phyloP scores from a whole-genome alignment of 2,113 vertebrate genomes.

The Cathartes aura region DNA sequence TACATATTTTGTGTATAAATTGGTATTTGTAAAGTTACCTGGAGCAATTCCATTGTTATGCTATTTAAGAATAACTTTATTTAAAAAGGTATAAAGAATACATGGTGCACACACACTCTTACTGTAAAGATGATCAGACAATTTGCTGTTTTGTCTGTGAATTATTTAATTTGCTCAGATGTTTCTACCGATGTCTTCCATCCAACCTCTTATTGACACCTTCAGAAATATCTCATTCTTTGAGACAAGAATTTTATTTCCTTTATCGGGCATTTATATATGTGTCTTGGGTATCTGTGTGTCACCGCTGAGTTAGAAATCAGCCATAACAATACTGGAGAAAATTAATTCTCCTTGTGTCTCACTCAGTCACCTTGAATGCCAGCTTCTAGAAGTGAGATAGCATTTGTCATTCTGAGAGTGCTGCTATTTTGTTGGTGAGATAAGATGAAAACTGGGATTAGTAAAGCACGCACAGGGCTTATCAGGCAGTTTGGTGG shows the following conservation, averaged over 20 bases:
- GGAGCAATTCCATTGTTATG: neutral
- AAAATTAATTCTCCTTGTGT: neutral
- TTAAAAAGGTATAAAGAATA: neutral
- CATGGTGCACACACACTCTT: neutral
- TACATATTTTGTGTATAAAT: neutral
- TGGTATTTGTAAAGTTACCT: neutral
- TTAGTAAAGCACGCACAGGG: neutral
- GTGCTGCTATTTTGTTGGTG: neutral
- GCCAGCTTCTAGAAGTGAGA: neutral
- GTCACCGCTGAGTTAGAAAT: neutral
- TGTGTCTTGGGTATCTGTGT: neutral
- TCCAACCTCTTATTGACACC: neutral
- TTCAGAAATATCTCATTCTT: neutral
- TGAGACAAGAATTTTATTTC: neutral
- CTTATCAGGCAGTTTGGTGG: neutral
- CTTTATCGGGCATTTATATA: neutral
- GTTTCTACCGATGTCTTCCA: neutral
- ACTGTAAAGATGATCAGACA: neutral
- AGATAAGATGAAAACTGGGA: neutral
- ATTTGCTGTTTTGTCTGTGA: neutral
- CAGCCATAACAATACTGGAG: neutral
- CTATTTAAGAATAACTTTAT: neutral
- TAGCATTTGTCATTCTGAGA: neutral
- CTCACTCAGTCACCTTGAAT: slow-evolving; percentile 14
- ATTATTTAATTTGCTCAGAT: neutral